A percentile compares a stretch with the other conserved stretches of the same genome.
These are phyloP conservation scores for Rhyacophila evoluta DNA, from an alignment of 2,888 invertebrate species.

Conservation along the genomic window DNA sequence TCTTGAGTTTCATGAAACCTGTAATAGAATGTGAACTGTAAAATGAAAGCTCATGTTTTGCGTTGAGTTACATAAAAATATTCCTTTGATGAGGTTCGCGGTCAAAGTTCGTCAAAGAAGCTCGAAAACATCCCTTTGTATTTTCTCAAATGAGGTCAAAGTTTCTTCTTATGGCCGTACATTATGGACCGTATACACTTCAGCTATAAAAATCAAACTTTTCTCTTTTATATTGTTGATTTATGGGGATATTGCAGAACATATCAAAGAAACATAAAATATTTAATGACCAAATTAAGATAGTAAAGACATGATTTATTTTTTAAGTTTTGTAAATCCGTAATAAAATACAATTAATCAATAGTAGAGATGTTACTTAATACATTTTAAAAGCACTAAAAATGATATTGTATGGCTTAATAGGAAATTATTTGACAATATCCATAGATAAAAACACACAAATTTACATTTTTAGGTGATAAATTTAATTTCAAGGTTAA, in stretches of 20 bases:
- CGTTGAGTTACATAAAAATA: neutral
- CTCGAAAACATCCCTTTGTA: slow-evolving; percentile 26
- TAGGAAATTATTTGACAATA: no score
- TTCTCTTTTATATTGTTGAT: slow-evolving; percentile 26
- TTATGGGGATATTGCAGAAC: slow-evolving; percentile 14
- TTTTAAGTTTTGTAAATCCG: neutral
- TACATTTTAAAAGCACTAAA: neutral
- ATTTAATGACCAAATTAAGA: slow-evolving; percentile 22
- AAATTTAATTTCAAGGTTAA: no score
- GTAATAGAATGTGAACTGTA: no score
- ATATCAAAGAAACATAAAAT: slow-evolving; percentile 16
- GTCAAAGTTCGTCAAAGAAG: slow-evolving; percentile 35
- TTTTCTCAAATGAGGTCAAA: slow-evolving; percentile 36
- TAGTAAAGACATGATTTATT: neutral
- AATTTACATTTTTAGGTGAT: no score
- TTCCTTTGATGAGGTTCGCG: slow-evolving; percentile 17
- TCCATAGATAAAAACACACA: no score
- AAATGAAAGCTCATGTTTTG: neutral
- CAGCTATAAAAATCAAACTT: slow-evolving; percentile 31
- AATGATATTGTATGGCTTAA: neutral
- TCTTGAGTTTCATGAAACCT: no score
- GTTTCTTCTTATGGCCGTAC: slow-evolving; percentile 30
- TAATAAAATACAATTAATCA: neutral
- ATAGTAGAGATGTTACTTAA: neutral
- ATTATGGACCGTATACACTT: slow-evolving; percentile 2